Evolutionary conservation across 2,888 invertebrate genomes (phyloP).

Genomic region (Adelphocoris suturalis): DNA sequence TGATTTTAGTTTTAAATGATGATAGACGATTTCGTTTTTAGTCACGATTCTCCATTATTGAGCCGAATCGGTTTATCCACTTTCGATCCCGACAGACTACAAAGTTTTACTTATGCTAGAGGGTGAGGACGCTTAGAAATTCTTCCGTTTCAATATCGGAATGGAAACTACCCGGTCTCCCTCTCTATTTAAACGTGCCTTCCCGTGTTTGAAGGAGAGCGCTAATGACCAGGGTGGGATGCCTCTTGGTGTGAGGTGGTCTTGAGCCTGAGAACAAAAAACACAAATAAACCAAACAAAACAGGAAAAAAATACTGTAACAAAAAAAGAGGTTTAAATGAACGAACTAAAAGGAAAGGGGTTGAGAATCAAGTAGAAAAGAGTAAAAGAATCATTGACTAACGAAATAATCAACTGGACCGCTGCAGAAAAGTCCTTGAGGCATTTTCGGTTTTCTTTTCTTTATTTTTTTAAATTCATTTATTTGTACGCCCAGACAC

Average conservation of each 20-base stretch:
- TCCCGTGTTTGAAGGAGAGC: constrained; percentile 36
- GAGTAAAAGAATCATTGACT: not conserved
- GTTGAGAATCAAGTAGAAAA: not conserved
- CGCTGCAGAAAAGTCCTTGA: constrained; percentile 36
- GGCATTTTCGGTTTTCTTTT: not conserved
- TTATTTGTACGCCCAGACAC: constrained; percentile 17
- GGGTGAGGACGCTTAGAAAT: no score
- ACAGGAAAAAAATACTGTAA: not conserved
- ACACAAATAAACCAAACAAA: not conserved
- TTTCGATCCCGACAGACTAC: no score
- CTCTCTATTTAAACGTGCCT: constrained; percentile 23
- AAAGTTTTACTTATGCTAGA: no score
- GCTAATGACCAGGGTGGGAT: constrained; percentile 38
- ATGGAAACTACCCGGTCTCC: not conserved
- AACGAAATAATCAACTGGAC: constrained; percentile 26
- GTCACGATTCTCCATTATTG: no score
- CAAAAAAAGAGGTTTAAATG: not conserved
- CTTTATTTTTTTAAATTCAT: not conserved
- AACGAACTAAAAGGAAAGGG: constrained; percentile 20
- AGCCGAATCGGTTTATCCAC: no score
- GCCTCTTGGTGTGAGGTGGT: constrained; percentile 29
- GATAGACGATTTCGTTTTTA: no score
- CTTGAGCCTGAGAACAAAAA: not conserved
- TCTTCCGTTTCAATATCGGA: not conserved
- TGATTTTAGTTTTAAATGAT: no score